Percentiles rank a stretch among this genome's conserved stretches.
Conservation (phyloP, 2,797 vertebrate genomes). For the Xiphorhynchus erythropygius region DNA sequence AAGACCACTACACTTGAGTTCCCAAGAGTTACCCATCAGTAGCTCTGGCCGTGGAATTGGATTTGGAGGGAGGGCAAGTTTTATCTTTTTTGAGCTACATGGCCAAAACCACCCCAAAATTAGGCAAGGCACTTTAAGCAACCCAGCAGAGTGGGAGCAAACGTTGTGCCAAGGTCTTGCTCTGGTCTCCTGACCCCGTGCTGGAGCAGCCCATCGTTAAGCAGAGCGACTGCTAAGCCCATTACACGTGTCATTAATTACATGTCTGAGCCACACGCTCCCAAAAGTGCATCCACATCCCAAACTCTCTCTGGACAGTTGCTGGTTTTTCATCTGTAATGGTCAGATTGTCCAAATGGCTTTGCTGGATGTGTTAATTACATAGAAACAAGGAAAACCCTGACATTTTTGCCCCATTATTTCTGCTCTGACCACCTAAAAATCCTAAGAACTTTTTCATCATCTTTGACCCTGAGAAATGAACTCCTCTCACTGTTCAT, state of each 20-base stretch:
- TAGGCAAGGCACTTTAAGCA: neutral
- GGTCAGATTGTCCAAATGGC: neutral
- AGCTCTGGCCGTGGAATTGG: neutral
- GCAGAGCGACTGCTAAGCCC: fast-evolving
- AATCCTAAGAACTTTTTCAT: neutral
- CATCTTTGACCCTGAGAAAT: neutral
- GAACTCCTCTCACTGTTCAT: fast-evolving
- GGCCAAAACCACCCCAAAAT: neutral
- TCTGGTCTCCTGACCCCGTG: neutral
- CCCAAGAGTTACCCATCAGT: neutral
- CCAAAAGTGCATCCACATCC: neutral
- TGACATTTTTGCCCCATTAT: neutral
- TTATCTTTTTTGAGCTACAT: neutral
- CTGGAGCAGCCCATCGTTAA: neutral
- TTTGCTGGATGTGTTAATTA: neutral
- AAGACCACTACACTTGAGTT: neutral
- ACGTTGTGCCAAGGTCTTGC: neutral
- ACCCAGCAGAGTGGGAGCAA: neutral
- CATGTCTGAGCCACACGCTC: fast-evolving
- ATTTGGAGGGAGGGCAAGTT: neutral
- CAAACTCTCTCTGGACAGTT: neutral
- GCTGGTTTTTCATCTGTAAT: neutral
- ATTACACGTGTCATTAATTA: neutral
- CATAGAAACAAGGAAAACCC: neutral
- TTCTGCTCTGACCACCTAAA: neutral